phyloP scores from a whole-genome alignment of 2,888 invertebrate species.

The Argyresthia albistria region DNA sequence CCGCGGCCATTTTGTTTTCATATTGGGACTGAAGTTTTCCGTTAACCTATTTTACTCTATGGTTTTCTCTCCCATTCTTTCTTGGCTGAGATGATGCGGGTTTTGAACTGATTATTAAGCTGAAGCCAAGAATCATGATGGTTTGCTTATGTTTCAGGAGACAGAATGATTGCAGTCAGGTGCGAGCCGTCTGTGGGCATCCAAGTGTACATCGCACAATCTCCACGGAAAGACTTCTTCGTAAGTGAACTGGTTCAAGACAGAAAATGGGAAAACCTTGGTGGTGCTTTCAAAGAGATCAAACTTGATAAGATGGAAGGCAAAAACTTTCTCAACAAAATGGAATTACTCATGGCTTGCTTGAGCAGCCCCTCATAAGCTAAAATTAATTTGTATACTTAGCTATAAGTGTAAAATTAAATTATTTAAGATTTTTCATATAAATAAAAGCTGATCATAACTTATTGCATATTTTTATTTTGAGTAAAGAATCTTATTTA shows the following conservation, averaged over 20 bases:
- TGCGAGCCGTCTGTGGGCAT: constrained; percentile 92
- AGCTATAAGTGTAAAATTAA: constrained; percentile 12
- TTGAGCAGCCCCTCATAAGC: constrained; percentile 79
- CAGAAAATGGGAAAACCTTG: constrained; percentile 94
- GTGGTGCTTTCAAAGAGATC: constrained; percentile 92
- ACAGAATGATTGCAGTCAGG: constrained; percentile 89
- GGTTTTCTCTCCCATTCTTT: too few relatives aligned
- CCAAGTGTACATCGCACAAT: constrained; percentile 91
- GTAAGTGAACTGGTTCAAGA: constrained; percentile 90
- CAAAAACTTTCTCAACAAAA: constrained; percentile 95
- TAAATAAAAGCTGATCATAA: constrained; percentile 16
- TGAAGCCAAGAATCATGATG: background rate
- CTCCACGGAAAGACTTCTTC: constrained; percentile 90
- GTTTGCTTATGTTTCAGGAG: constrained; percentile 47
- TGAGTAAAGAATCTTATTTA: constrained; percentile 56
- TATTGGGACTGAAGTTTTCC: too few relatives aligned
- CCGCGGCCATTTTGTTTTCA: too few relatives aligned
- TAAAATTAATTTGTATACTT: background rate
- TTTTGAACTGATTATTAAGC: too few relatives aligned
- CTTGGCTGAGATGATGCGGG: too few relatives aligned
- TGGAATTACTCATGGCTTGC: constrained; percentile 96
- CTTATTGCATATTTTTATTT: constrained; percentile 40
- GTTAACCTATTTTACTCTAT: too few relatives aligned
- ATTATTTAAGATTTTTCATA: constrained; percentile 17
- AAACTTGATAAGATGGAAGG: constrained; percentile 96